Conservation (phyloP, 2,888 invertebrate genomes). For the Lepidocyrtinus sp. region DNA sequence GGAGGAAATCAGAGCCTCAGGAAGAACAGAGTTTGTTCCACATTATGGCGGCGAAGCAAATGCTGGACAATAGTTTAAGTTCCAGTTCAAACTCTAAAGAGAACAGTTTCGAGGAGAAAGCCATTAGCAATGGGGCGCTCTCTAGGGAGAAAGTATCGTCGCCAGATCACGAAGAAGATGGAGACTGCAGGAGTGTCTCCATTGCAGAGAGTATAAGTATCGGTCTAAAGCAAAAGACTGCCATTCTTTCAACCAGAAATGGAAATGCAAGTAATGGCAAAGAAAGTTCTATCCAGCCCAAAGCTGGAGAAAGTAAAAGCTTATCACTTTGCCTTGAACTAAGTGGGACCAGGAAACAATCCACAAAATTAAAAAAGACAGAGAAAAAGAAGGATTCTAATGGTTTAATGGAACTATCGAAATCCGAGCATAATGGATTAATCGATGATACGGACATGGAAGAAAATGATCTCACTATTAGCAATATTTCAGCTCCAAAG, state of each 20-base stretch:
- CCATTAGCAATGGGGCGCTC: constrained; percentile 41
- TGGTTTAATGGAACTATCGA: neutral
- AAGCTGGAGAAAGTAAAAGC: no score
- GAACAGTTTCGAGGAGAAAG: constrained; percentile 24
- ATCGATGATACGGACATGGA: neutral
- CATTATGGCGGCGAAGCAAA: constrained; percentile 21
- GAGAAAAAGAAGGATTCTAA: neutral
- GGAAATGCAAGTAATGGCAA: neutral
- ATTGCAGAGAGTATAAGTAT: constrained; percentile 15
- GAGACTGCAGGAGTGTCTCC: constrained; percentile 16
- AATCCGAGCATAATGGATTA: neutral
- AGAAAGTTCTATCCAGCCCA: no score
- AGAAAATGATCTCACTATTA: neutral
- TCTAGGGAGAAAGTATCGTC: constrained; percentile 41
- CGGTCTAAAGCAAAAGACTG: neutral
- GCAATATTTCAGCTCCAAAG: constrained; percentile 34
- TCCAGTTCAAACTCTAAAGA: neutral
- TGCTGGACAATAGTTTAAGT: neutral
- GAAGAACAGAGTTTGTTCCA: constrained; percentile 38
- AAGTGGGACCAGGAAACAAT: neutral
- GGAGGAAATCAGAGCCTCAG: neutral
- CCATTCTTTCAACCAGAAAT: neutral
- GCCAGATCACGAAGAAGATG: constrained; percentile 26
- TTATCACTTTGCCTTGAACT: no score
- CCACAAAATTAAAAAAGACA: neutral